Base-by-base conservation (phyloP, 2,797 vertebrate species). In the Spinibarbus caldwelli region DNA sequence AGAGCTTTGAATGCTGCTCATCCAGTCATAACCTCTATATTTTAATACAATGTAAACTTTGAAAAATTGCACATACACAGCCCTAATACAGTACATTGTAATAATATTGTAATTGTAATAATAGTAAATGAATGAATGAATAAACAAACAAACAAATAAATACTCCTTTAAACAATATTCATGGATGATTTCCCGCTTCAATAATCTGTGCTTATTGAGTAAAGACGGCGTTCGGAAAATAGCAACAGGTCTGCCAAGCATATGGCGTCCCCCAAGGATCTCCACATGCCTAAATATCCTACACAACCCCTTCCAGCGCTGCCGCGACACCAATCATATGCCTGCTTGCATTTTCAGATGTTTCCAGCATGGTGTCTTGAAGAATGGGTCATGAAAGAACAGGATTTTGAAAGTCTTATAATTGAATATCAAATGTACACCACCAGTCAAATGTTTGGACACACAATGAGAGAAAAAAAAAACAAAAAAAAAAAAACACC, bases 221-320 rank as follows among this genome's bases (percentile, higher is more conserved):
- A 19, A 59, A 29, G 78, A 73, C 0, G 4, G 26, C 17, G 6
- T 47, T 59, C 1, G 17, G 77, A 83, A 78, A 73, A 80, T 29
- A 84, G 72, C 82, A 88, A 84, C 85, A 86, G 85, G 82, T 75
- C 66, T 80, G 57, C 3, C 36, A 80, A 88, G 82, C 85, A 86
- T 86, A 86, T 82, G 82, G 82, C 57, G 4, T 85, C 80, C 78
- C 82, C 70, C 14, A 41, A 85, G 85, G 78, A 88, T 67, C 45
- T 36, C 70, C 38, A 47, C 80, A 73, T 36, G 70, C 38, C n/a
- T 72, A 57, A 82, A 72, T 29, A 57, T 43, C 68, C 36, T 29
- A 15, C 67, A 59, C 26, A 43, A 43, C 49, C 36, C 36, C 67
- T 43, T 70, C 26, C 36, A 57, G 36, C 1, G 6, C 66, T 29